Conservation (phyloP, 2,888 invertebrate genomes). For the Galerucella calmariensis region DNA sequence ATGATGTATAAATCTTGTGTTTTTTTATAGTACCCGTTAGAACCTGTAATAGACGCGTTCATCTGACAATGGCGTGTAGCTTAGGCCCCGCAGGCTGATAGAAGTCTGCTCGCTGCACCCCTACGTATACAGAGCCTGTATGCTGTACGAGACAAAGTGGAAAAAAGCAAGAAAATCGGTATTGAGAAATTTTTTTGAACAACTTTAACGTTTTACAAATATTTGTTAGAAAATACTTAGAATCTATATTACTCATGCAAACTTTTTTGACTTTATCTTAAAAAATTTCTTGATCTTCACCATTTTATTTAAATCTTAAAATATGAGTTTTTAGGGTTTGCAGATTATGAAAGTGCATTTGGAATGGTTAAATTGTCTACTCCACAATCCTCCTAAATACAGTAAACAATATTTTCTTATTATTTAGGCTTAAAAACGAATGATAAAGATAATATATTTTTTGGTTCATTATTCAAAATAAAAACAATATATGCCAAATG, state of each 20-base stretch:
- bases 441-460: too few relatives aligned
- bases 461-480: too few relatives aligned
- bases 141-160: conserved; percentile 65
- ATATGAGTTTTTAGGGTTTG: too few relatives aligned
- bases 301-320: neutral
- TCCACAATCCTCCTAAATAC: too few relatives aligned
- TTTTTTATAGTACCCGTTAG: conserved; percentile 66
- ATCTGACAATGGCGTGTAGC: conserved; percentile 60
- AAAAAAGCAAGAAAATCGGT: conserved; percentile 59
- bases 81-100: conserved; percentile 68
- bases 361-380: too few relatives aligned
- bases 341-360: too few relatives aligned
- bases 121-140: conserved; percentile 67
- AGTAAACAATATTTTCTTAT: too few relatives aligned
- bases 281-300: neutral
- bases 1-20: conserved; percentile 52
- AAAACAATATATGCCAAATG: neutral
- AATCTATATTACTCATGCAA: conserved; percentile 53
- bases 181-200: conserved; percentile 54
- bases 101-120: conserved; percentile 67
- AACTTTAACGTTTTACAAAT: conserved; percentile 57
- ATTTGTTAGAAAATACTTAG: conserved; percentile 29
- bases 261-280: conserved; percentile 57
- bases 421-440: too few relatives aligned
- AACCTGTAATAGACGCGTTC: conserved; percentile 65